Evolutionary conservation across 2,113 vertebrate species (phyloP), one percentile per base, ranked within the genome.

Genomic region (Acrocephalus arundinaceus): DNA sequence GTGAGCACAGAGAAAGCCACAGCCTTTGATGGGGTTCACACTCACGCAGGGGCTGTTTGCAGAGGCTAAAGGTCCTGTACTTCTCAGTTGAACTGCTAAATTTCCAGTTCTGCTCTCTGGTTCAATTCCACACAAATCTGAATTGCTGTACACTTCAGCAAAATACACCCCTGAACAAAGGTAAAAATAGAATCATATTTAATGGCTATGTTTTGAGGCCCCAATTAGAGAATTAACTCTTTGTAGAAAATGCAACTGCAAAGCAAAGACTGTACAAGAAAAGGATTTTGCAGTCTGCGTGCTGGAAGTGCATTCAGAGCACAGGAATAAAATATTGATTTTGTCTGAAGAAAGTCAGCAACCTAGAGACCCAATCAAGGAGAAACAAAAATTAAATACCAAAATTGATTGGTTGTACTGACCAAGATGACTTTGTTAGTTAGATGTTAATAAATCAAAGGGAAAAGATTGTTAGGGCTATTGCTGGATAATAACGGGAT

Each of bases 311-410:
- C 91, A 97, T 96, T 97, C 95, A 97, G 96, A 98, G 97, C 97
- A 97, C 98, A 98, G 98, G 98, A 98, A 97, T 97, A 97, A 97
- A 97, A 94, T 98, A 98, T 98, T 98, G 98, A 98, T 98, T 98
- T 97, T 97, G 97, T 97, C 97, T 98, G 96, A 96, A 94, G 94
- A 97, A 96, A 97, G 97, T 97, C 97, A 97, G 97, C 97, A 98
- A 97, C 97, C 93, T 96, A 89, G 98, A 96, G 98, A 98, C 97
- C 97, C 97, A 98, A 98, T 98, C 96, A 98, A 97, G 98, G 97
- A 97, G 97, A 98, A 98, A 98, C 97, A 98, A 97, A 97, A 98
- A 99, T 99, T 98, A 99, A 99, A 99, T 98, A 98, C 97, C 97
- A 97, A 98, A 98, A 98, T 98, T 98, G 98, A 99, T 99, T 99